A percentile compares a stretch with the other conserved stretches of the same genome.
phyloP scores from a whole-genome alignment of 1,140 invertebrate species.

The Tribolium castaneum region DNA sequence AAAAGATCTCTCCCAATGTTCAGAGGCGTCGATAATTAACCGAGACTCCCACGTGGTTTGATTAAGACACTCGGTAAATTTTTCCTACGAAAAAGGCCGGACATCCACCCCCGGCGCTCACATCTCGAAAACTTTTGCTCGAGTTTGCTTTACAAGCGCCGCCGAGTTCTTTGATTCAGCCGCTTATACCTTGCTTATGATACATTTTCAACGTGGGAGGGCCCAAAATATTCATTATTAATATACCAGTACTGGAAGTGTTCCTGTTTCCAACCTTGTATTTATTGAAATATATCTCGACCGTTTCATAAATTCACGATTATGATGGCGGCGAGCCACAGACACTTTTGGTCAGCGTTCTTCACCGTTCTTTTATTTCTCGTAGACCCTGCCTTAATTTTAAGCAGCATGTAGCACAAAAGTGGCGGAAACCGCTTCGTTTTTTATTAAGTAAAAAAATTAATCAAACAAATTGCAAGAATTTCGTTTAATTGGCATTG shows the following conservation, averaged over 20 bases:
- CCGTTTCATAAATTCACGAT: slow-evolving; percentile 50
- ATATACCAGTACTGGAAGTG: slow-evolving; percentile 46
- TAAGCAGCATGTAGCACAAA: background rate
- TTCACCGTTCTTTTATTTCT: background rate
- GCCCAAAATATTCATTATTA: slow-evolving; percentile 51
- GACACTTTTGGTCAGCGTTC: slow-evolving; percentile 12
- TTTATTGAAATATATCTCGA: slow-evolving; percentile 47
- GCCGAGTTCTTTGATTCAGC: slow-evolving; percentile 43
- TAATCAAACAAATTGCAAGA: too few species aligned
- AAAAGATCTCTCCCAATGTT: background rate
- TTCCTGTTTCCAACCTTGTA: slow-evolving; percentile 50
- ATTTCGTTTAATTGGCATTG: too few species aligned
- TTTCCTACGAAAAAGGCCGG: background rate
- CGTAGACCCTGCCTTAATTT: background rate
- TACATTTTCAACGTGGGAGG: slow-evolving; percentile 54
- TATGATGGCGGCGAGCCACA: slow-evolving; percentile 31
- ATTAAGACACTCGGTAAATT: background rate
- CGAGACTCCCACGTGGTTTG: background rate
- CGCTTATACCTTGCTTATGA: slow-evolving; percentile 42
- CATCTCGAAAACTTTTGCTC: slow-evolving; percentile 2
- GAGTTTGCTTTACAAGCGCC: slow-evolving; percentile 34
- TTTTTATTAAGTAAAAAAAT: too few species aligned
- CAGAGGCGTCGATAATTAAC: background rate
- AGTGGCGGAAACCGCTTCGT: too few species aligned
- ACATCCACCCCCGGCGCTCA: slow-evolving; percentile 14